These are phyloP conservation scores for Eulemur albifrons DNA, from an alignment of 2,797 vertebrate species.

Conservation along the genomic window DNA sequence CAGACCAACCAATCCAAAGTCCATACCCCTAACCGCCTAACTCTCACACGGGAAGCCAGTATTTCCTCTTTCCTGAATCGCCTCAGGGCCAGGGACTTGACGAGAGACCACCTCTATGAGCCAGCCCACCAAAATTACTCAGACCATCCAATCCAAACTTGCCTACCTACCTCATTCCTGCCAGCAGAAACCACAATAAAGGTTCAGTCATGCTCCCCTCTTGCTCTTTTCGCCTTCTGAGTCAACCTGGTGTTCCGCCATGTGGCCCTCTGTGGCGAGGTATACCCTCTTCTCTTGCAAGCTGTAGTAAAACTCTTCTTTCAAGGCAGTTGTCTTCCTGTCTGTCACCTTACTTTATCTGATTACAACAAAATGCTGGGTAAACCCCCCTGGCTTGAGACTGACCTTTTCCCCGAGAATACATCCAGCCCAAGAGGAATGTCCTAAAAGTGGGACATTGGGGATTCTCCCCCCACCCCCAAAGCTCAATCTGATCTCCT, in stretches of 20 bases:
- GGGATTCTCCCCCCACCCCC: not conserved
- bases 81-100: not conserved
- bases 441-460: not conserved
- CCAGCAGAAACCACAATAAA: not conserved
- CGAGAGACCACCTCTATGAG: not conserved
- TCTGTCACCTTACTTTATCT: not conserved
- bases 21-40: not conserved
- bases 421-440: not conserved
- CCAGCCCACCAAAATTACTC: not conserved
- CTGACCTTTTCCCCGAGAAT: not conserved
- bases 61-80: not conserved
- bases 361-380: not conserved
- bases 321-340: not conserved
- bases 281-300: not conserved
- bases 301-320: not conserved
- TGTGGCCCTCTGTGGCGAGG: rapidly evolving
- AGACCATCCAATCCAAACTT: not conserved
- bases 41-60: not conserved
- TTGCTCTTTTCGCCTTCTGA: not conserved
- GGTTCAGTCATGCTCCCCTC: too few species aligned
- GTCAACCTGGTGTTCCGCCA: not conserved
- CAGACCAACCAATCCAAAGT: not conserved
- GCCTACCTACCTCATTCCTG: not conserved
- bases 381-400: not conserved
- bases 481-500: not conserved